These are phyloP conservation scores for Tinamus major DNA, from an alignment of 2,797 vertebrate genomes.

Conservation along the genomic window DNA sequence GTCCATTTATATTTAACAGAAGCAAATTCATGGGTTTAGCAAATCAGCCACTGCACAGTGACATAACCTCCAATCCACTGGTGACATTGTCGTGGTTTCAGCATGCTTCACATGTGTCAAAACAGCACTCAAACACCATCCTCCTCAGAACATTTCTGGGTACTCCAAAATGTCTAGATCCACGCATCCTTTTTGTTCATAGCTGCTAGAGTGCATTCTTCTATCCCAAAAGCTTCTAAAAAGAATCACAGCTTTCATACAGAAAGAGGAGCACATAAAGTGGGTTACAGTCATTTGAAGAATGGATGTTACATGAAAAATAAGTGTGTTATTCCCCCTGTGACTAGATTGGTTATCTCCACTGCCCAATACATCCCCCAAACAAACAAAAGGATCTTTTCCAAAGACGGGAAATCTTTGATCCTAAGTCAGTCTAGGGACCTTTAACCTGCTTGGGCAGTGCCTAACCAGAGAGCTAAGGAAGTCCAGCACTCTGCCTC, in stretches of 20 bases:
- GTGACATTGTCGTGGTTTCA: not conserved
- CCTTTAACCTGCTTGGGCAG: not conserved
- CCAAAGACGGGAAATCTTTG: not conserved
- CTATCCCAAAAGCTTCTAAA: not conserved
- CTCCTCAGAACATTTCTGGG: not conserved
- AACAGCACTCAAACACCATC: not conserved
- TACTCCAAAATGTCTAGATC: not conserved
- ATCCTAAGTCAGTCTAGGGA: not conserved
- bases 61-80: not conserved
- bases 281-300: not conserved
- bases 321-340: not conserved
- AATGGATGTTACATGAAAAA: slow-evolving; percentile 7
- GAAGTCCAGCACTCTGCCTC: not conserved
- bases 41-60: not conserved
- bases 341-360: slow-evolving; percentile 1
- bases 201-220: not conserved
- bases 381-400: not conserved
- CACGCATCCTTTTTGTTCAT: not conserved
- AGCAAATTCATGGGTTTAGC: not conserved
- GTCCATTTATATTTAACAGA: not conserved
- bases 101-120: not conserved
- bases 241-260: not conserved
- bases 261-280: not conserved
- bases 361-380: not conserved
- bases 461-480: not conserved